Base-by-base conservation (phyloP, 2,888 invertebrate species). In the Nasonia oneida region DNA sequence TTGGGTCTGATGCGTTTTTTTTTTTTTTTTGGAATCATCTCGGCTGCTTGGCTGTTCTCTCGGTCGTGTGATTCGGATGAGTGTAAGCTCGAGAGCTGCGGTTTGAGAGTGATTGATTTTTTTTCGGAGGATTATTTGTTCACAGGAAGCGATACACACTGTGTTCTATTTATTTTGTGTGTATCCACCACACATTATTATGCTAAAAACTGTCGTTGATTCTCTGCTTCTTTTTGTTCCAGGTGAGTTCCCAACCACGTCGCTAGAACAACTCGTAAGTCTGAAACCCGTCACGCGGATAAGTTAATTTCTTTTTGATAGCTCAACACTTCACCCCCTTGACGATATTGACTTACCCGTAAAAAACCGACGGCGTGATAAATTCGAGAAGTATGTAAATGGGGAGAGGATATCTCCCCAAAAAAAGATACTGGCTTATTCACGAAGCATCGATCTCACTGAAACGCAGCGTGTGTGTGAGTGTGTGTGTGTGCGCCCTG, bases 381-480 rank as follows among this genome's bases (percentile, higher is more conserved):
- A 50, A 79, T 81, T 47, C 57, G 57, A 18, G 71, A 12, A 8
- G 29, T 33, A 76, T 42, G 70, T n/a, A 76, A 84, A 76, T 80
- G 29, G 18, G 71, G 57, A 85, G 61, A 50, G 39, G 33, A 29
- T 15, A 79, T 42, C 8, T 10, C 47, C 47, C 47, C 61, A 50
- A 75, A 73, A 84, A n/a, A 84, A n/a, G 29, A 73, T 77, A 14
- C 76, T 18, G n/a, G 64, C 53, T 81, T 64, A 86, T 83, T 80
- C 74, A 67, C 23, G 33, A 84, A 53, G 33, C 81, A 85, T 83
- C 77, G 77, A 87, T 87, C 83, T 83, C 33, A 29, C 79, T 83
- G n/a, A 80, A 85, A 39, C 71, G 47, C 76, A 53, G 15, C 4
- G 15, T 2, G 3, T 23, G 15, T 8, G 37, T 4, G 3, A 23